Conservation (phyloP, 1,140 invertebrate genomes). For the Drosophila truncata region DNA sequence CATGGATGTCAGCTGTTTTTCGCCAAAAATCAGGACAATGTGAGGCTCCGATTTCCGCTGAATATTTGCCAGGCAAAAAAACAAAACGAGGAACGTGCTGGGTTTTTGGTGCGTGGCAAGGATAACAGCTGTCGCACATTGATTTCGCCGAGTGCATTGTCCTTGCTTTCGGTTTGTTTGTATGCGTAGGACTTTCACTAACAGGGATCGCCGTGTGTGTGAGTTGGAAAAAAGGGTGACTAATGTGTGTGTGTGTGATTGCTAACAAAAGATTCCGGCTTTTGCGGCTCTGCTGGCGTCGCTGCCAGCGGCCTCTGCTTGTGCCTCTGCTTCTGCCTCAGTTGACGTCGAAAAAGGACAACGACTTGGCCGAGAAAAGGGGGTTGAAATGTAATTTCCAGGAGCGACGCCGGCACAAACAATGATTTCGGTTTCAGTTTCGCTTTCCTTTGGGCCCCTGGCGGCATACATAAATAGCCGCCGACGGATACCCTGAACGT, state of each 20-base stretch:
- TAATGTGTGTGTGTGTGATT: constrained; percentile 83
- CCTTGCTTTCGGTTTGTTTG: constrained; percentile 15
- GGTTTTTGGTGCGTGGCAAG: constrained; percentile 45
- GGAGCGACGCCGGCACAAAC: constrained; percentile 63
- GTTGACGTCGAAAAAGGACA: constrained; percentile 68
- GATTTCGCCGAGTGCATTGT: constrained; percentile 77
- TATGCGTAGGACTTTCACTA: constrained; percentile 82
- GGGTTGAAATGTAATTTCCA: constrained; percentile 72
- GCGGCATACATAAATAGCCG: constrained; percentile 80
- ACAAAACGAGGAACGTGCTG: constrained; percentile 44
- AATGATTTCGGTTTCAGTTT: constrained; percentile 85
- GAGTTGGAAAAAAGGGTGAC: constrained; percentile 81
- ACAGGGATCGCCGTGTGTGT: constrained; percentile 25
- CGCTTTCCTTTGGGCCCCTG: constrained; percentile 77
- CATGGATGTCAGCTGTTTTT: constrained; percentile 75
- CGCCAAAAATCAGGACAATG: constrained; percentile 37
- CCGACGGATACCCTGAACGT: constrained; percentile 71
- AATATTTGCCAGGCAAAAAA: constrained; percentile 52
- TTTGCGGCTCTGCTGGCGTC: constrained; percentile 51
- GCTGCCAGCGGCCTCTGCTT: constrained; percentile 12
- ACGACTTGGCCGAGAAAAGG: constrained; percentile 63
- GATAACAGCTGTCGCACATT: constrained; percentile 68
- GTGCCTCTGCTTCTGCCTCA: not conserved
- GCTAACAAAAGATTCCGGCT: constrained; percentile 85
- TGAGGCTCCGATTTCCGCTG: constrained; percentile 41